phyloP scores from a whole-genome alignment of 2,113 vertebrate genomes.

The Microcebus ravelobensis region DNA sequence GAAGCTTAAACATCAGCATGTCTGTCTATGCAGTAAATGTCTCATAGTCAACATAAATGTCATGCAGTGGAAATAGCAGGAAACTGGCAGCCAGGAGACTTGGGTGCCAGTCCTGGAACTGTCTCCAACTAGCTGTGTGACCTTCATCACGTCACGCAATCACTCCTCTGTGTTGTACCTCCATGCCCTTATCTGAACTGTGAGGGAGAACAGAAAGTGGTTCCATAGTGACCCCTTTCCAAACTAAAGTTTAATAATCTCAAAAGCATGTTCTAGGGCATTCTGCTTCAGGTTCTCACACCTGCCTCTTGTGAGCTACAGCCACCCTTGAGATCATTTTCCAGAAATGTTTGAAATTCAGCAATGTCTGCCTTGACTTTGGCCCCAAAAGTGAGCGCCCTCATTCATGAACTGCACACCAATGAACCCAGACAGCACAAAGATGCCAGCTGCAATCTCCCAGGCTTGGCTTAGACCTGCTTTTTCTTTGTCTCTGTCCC shows the following conservation, averaged over 20 bases:
- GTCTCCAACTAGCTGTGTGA: background rate
- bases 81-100: background rate
- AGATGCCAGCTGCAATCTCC: background rate
- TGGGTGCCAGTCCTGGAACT: background rate
- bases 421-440: background rate
- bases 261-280: background rate
- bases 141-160: background rate
- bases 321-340: background rate
- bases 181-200: background rate
- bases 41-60: background rate
- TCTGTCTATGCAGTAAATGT: background rate
- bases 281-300: background rate
- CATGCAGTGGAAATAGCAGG: rapidly evolving
- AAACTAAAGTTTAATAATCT: background rate
- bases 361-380: background rate
- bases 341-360: background rate
- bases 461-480: background rate
- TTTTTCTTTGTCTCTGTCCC: background rate
- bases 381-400: background rate
- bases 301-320: background rate
- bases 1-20: background rate
- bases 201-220: background rate
- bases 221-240: background rate
- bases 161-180: background rate
- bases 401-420: background rate